Evolutionary conservation across 2,888 invertebrate species (phyloP), one percentile per base, ranked within the genome.

Genomic region (Ormyrus rosae): DNA sequence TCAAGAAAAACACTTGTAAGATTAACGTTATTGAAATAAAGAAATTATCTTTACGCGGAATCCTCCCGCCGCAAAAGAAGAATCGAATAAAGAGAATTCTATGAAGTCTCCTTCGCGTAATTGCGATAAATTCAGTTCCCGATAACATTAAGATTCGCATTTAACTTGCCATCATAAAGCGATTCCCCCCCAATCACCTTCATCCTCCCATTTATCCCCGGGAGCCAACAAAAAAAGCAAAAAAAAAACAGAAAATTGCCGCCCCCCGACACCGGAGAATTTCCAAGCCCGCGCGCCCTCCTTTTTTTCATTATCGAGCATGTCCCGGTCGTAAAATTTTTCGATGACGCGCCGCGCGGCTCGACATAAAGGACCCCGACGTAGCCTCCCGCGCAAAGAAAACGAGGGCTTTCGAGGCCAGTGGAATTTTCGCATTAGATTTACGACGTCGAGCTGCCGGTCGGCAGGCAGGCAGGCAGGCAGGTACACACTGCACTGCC

Each of bases 371-470:
- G 45, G 70, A 46, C 50, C 55, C 55, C 13, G 55, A 11, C 46
- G 56, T 9, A 11, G 55, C 61, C 46, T 55, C 19, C 0, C 0
- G 19, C 2, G 50, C 10, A 10, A 55, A 45, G 72, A 63, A n/a
- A 50, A 64, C 13, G 55, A 73, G 6, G 55, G 45, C 48, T 11
- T 50, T 8, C 34, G 48, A 11, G 67, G 65, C 19, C 56, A 19
- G 64, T 13, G 60, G 75, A 81, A 72, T 76, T 79, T 63, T 82
- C 79, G 56, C 81, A 81, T 82, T 84, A 83, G 83, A 84, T 85
- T 85, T 84, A 83, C 81, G 84, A 81, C 55, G 61, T 83, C 74
- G 72, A 77, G 79, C 56, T 19, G 13, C 56, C 48, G 19, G 5
- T 13, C 7, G 19, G 13, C 19, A 19, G 19, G 60, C 19, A 19